phyloP scores from a whole-genome alignment of 2,113 vertebrate genomes.

The Typhlomys cinereus region DNA sequence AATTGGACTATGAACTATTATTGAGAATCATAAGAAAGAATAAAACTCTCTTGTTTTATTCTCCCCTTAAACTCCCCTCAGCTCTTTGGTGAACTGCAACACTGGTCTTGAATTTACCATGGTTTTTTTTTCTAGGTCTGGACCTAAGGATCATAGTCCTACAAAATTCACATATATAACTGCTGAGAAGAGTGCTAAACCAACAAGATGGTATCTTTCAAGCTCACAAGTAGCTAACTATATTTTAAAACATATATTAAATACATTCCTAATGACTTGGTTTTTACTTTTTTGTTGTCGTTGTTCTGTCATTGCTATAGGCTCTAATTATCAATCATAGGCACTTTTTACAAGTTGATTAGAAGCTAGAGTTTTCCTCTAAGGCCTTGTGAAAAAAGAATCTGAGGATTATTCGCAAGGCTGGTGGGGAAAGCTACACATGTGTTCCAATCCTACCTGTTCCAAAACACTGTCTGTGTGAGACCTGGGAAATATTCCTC shows the following conservation, averaged over 20 bases:
- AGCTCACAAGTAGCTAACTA: neutral
- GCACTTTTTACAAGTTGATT: neutral
- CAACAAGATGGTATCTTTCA: neutral
- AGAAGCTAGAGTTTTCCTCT: neutral
- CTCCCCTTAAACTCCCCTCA: too few species aligned
- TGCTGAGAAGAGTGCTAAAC: neutral
- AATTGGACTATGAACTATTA: too few species aligned
- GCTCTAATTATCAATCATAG: neutral
- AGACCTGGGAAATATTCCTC: neutral
- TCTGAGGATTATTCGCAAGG: neutral
- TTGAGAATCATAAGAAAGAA: too few species aligned
- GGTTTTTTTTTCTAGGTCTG: too few species aligned
- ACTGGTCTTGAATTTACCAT: too few species aligned
- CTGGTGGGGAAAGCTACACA: neutral
- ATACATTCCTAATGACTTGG: neutral
- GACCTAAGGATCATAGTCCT: neutral
- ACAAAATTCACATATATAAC: neutral
- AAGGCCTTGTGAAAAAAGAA: conserved; percentile 1
- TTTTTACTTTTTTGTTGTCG: neutral
- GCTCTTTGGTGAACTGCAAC: too few species aligned
- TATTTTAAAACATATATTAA: neutral
- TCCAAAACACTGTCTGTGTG: neutral
- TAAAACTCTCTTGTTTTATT: too few species aligned
- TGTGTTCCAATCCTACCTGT: neutral
- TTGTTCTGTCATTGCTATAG: neutral